phyloP scores from a whole-genome alignment of 2,888 invertebrate genomes.

The Candidula unifasciata region DNA sequence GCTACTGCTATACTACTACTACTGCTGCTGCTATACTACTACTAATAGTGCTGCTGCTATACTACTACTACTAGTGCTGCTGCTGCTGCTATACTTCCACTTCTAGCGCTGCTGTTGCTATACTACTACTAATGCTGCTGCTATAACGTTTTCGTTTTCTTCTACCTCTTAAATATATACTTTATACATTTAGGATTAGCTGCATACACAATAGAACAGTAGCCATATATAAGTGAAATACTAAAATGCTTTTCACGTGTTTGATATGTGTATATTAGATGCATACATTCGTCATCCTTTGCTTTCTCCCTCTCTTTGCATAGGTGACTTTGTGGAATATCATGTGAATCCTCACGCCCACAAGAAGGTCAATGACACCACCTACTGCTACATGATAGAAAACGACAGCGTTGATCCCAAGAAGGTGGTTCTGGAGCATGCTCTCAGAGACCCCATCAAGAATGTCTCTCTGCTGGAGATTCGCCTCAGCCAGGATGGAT shows the following conservation, averaged over 20 bases:
- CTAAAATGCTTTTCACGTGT: background rate
- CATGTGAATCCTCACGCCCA: conserved; percentile 44
- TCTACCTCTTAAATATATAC: too few relatives aligned
- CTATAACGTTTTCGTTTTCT: too few relatives aligned
- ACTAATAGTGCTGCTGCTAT: too few relatives aligned
- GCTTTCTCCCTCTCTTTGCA: background rate
- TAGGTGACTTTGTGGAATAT: conserved; percentile 42
- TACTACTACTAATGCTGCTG: too few relatives aligned
- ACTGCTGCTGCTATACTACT: too few relatives aligned
- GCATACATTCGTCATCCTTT: background rate
- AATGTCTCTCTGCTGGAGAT: conserved; percentile 31
- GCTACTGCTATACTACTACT: too few relatives aligned
- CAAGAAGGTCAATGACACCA: conserved; percentile 35
- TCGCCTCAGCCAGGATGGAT: conserved; percentile 18
- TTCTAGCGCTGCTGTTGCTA: too few relatives aligned
- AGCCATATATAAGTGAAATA: too few relatives aligned
- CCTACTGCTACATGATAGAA: conserved; percentile 46
- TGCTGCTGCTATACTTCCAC: too few relatives aligned
- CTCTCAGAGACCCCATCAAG: conserved; percentile 44
- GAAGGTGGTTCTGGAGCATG: conserved; percentile 36
- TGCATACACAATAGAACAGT: too few relatives aligned
- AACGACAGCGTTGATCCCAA: conserved; percentile 41
- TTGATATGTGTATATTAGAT: background rate
- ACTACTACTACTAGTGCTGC: too few relatives aligned
- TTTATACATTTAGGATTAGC: too few relatives aligned